phyloP scores from a whole-genome alignment of 2,888 invertebrate species.

The Ferdinandea cuprea region DNA sequence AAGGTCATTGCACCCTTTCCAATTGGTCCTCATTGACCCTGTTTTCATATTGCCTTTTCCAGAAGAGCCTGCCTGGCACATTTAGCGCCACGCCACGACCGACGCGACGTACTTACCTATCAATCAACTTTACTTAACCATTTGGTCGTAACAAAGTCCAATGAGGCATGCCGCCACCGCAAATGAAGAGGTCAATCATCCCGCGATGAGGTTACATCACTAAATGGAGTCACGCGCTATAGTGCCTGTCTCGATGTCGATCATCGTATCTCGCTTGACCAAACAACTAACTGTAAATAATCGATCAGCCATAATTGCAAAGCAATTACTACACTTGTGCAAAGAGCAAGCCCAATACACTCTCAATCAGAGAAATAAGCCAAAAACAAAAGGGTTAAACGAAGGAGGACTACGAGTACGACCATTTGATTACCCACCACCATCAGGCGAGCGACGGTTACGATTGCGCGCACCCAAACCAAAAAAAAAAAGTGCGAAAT shows the following conservation, averaged over 20 bases:
- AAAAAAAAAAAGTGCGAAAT: conserved; percentile 69
- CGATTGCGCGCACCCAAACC: conserved; percentile 1
- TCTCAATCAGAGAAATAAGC: conserved; percentile 27
- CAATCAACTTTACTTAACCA: conserved; percentile 56
- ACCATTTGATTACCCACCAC: conserved; percentile 11
- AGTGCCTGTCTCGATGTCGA: conserved; percentile 19
- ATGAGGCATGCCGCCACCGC: conserved; percentile 57
- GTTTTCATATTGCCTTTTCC: background rate
- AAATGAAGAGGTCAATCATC: conserved; percentile 71
- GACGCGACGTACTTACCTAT: conserved; percentile 37
- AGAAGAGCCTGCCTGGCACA: conserved; percentile 36
- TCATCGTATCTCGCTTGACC: conserved; percentile 60
- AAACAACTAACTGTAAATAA: conserved; percentile 68
- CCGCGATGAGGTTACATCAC: conserved; percentile 59
- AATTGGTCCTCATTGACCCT: too few species aligned
- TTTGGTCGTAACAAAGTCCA: conserved; percentile 54
- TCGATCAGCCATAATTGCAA: conserved; percentile 68
- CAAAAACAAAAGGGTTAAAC: conserved; percentile 38
- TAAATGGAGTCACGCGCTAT: conserved; percentile 24
- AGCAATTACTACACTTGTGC: conserved; percentile 67
- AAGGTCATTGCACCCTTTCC: too few species aligned
- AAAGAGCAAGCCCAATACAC: conserved; percentile 22
- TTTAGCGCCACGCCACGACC: conserved; percentile 54
- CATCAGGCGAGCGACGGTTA: too few species aligned
- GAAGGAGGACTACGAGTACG: background rate